These are phyloP conservation scores for Drepana arcuata DNA, from an alignment of 1,140 invertebrate species.

Conservation along the genomic window DNA sequence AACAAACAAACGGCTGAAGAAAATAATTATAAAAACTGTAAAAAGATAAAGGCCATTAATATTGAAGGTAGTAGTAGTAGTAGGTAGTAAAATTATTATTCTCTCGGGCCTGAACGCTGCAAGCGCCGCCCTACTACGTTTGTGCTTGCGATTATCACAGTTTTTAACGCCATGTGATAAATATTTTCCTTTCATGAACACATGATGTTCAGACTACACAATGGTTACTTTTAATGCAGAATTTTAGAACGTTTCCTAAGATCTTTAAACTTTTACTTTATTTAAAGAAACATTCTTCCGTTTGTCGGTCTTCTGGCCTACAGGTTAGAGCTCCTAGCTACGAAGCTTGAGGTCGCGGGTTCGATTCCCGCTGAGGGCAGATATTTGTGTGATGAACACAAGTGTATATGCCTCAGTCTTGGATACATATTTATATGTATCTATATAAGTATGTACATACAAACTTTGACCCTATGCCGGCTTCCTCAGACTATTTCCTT, in stretches of 20 bases:
- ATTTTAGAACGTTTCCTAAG: background rate
- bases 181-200: constrained; percentile 4
- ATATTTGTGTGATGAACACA: no score
- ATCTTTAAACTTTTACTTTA: background rate
- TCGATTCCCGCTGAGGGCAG: no score
- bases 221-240: background rate
- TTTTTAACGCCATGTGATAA: constrained; percentile 5
- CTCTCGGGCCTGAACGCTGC: background rate
- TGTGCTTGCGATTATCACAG: constrained; percentile 11
- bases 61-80: no score
- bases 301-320: no score
- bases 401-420: no score
- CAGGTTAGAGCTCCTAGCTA: no score
- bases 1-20: background rate
- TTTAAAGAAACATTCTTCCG: background rate
- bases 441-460: no score
- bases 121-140: constrained; percentile 1
- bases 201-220: background rate
- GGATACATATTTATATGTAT: no score
- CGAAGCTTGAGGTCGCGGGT: no score
- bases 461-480: no score
- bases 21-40: background rate
- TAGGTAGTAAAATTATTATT: no score
- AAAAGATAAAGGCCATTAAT: background rate
- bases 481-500: no score